Percentiles rank a stretch among this genome's conserved stretches.
These are phyloP conservation scores for Listronotus bonariensis DNA, from an alignment of 1,140 invertebrate genomes.

Conservation along the genomic window DNA sequence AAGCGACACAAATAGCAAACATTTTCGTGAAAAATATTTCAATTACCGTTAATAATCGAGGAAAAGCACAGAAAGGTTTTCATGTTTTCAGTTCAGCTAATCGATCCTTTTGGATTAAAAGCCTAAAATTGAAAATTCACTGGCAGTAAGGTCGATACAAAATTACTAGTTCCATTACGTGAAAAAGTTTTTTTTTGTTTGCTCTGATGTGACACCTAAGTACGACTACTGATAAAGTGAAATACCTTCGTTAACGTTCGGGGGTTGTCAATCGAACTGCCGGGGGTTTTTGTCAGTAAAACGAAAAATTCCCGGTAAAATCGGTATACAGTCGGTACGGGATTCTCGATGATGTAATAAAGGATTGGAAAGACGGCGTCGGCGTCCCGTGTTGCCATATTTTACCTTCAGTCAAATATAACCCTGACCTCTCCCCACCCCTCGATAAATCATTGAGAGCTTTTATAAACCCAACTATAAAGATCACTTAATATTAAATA, in stretches of 20 bases:
- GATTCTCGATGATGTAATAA: conserved; percentile 32
- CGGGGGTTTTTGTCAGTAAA: not conserved
- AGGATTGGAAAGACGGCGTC: conserved; percentile 21
- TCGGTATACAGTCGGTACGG: conserved; percentile 23
- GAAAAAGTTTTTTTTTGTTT: not conserved
- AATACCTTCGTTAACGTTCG: conserved; percentile 16
- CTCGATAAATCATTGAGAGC: too few species aligned
- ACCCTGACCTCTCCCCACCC: too few species aligned
- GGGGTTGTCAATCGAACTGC: conserved; percentile 9
- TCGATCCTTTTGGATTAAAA: conserved; percentile 7
- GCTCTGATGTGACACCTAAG: not conserved
- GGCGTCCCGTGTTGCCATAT: conserved; percentile 20
- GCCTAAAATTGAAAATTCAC: not conserved
- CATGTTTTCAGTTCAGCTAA: conserved; percentile 2
- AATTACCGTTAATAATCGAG: conserved; percentile 17
- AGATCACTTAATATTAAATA: too few species aligned
- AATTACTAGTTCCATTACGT: not conserved
- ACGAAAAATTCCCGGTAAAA: conserved; percentile 18
- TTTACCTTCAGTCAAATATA: not conserved
- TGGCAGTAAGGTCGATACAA: conserved; percentile 1
- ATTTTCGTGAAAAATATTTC: conserved; percentile 2
- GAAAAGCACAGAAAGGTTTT: conserved; percentile 14
- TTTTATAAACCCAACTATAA: too few species aligned
- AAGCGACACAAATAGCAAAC: not conserved
- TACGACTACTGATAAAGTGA: conserved; percentile 5